phyloP scores from a whole-genome alignment of 2,113 vertebrate species.

The Aramus guarauna region DNA sequence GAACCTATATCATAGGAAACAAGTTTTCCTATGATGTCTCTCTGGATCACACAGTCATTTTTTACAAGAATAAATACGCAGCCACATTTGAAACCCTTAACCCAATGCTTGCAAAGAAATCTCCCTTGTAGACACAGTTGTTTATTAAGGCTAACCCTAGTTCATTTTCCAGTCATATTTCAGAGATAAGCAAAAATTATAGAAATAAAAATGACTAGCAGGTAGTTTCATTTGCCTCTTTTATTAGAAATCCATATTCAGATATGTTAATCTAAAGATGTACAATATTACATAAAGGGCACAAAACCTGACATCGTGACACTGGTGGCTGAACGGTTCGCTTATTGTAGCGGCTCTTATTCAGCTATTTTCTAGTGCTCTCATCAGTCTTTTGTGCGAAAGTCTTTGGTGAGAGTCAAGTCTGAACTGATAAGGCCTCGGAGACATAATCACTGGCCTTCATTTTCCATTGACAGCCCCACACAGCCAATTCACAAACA shows the following conservation, averaged over 20 bases:
- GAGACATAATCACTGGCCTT: constrained; percentile 81
- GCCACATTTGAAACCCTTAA: background rate
- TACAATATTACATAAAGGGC: constrained; percentile 86
- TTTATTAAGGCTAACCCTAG: background rate
- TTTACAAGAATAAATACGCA: background rate
- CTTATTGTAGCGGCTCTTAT: constrained; percentile 65
- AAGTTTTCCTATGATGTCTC: background rate
- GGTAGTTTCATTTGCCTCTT: constrained; percentile 75
- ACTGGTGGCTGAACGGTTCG: constrained; percentile 69
- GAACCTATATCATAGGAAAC: constrained; percentile 5
- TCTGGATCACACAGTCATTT: background rate
- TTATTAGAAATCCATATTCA: constrained; percentile 77
- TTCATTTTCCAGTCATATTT: constrained; percentile 22
- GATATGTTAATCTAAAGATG: constrained; percentile 87
- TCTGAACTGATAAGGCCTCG: constrained; percentile 80
- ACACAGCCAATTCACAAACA: constrained; percentile 87
- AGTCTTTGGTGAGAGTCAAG: constrained; percentile 78
- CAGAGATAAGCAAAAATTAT: constrained; percentile 35
- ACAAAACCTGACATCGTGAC: constrained; percentile 56
- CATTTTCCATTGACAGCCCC: constrained; percentile 77
- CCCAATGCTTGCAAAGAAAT: background rate
- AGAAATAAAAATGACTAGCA: constrained; percentile 8
- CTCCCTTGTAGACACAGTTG: background rate
- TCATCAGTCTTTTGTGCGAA: constrained; percentile 83
- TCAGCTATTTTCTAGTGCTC: constrained; percentile 73